These are phyloP conservation scores for Marronus borbonicus DNA, from an alignment of 2,888 invertebrate species.

Conservation along the genomic window DNA sequence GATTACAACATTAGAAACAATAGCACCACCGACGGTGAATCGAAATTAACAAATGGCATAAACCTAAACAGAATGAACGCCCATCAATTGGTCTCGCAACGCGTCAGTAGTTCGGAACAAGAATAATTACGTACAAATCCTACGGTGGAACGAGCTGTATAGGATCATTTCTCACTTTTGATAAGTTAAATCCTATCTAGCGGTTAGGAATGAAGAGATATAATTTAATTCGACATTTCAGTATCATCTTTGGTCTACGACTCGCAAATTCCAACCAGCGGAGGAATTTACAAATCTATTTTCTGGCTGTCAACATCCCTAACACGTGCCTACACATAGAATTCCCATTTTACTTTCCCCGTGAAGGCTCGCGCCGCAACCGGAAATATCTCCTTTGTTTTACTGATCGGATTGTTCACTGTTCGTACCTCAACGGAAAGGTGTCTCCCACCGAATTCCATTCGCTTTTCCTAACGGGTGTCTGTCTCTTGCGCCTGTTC, in stretches of 20 bases:
- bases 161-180: not conserved
- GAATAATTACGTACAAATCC: too few species aligned
- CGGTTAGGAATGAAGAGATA: not conserved
- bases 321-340: constrained; percentile 43
- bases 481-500: constrained; percentile 7
- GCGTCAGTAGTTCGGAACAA: too few species aligned
- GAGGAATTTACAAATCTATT: constrained; percentile 46
- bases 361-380: constrained; percentile 7
- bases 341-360: constrained; percentile 46
- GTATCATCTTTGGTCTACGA: constrained; percentile 25
- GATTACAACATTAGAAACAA: too few species aligned
- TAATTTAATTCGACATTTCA: constrained; percentile 39
- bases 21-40: too few species aligned
- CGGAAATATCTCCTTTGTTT: constrained; percentile 46
- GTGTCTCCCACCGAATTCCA: constrained; percentile 43
- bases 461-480: constrained; percentile 4
- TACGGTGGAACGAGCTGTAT: too few species aligned
- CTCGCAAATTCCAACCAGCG: constrained; percentile 25
- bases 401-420: constrained; percentile 19
- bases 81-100: too few species aligned
- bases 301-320: constrained; percentile 46
- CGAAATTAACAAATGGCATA: too few species aligned
- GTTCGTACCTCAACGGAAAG: constrained; percentile 31
- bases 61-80: too few species aligned
- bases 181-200: not conserved